phyloP scores from a whole-genome alignment of 1,140 invertebrate genomes.

The Drosophila burlai region DNA sequence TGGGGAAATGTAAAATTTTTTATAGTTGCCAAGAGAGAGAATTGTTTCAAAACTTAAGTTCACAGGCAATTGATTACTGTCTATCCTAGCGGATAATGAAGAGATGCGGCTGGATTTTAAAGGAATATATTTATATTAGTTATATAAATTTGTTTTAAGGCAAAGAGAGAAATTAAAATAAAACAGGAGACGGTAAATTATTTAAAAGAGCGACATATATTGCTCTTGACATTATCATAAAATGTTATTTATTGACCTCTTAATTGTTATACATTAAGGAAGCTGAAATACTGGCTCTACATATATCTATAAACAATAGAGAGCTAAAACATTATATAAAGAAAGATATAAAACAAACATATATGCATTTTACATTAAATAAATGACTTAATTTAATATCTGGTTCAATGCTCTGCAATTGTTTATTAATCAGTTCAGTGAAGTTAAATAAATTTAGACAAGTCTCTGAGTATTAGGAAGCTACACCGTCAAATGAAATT shows the following conservation, averaged over 20 bases:
- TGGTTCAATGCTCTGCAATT: background rate
- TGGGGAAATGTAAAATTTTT: slow-evolving; percentile 27
- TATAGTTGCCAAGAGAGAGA: slow-evolving; percentile 13
- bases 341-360: background rate
- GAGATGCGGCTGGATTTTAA: background rate
- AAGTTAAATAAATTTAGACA: background rate
- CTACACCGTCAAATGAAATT: background rate
- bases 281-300: background rate
- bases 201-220: background rate
- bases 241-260: no score
- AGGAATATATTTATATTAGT: no score
- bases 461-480: background rate
- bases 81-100: background rate
- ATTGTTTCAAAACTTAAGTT: slow-evolving; percentile 23
- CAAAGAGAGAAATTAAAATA: background rate
- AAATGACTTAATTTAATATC: background rate
- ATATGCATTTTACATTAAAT: background rate
- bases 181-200: background rate
- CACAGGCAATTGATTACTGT: slow-evolving; percentile 6
- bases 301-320: background rate
- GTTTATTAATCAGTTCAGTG: background rate
- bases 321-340: background rate
- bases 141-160: background rate
- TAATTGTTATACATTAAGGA: no score
- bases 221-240: no score